Evolutionary conservation across 2,797 vertebrate genomes (phyloP).

Genomic region (Botia almorhae): DNA sequence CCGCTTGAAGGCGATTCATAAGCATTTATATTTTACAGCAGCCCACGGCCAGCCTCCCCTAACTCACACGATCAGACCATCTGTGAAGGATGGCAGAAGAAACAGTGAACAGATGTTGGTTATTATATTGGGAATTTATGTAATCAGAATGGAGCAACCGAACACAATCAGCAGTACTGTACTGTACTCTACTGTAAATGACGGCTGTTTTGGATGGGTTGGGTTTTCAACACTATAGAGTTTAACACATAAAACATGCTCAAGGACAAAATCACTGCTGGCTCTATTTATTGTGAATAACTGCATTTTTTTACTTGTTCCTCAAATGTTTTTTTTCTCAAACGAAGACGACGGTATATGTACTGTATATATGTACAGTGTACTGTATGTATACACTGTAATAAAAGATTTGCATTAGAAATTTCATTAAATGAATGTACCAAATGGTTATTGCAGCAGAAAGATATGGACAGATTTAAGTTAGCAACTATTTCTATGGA

Average conservation of each 20-base stretch:
- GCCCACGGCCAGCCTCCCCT: constrained; percentile 49
- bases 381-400: too few relatives aligned
- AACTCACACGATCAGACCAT: constrained; percentile 61
- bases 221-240: not conserved
- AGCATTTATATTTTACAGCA: constrained; percentile 56
- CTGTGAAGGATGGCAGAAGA: constrained; percentile 57
- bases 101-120: constrained; percentile 69
- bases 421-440: too few relatives aligned
- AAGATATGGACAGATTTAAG: too few relatives aligned
- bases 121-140: constrained; percentile 62
- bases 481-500: too few relatives aligned
- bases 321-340: not conserved
- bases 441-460: too few relatives aligned
- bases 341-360: too few relatives aligned
- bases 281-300: not conserved
- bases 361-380: too few relatives aligned
- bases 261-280: not conserved
- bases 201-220: not conserved
- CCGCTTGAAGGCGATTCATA: constrained; percentile 28
- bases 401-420: too few relatives aligned
- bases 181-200: constrained; percentile 5
- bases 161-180: too few relatives aligned
- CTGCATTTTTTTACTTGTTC: not conserved
- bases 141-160: constrained; percentile 37
- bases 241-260: not conserved